These are phyloP conservation scores for Pseudomyrmex dendroicus DNA, from an alignment of 1,140 invertebrate species.

Conservation along the genomic window DNA sequence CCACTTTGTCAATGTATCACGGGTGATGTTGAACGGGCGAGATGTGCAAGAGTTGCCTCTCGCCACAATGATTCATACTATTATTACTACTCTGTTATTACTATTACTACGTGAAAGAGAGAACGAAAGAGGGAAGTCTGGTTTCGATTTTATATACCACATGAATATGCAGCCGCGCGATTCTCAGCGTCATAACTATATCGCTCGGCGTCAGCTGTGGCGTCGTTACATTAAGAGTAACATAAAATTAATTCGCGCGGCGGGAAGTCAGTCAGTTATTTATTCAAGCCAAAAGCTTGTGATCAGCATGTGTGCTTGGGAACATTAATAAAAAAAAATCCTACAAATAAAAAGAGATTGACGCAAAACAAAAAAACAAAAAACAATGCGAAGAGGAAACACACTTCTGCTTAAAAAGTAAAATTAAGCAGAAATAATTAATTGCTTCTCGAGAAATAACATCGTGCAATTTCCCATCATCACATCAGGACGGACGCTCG, in stretches of 20 bases:
- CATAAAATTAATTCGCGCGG: constrained; percentile 52
- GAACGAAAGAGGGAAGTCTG: not conserved
- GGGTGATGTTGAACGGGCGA: constrained; percentile 25
- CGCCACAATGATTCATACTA: constrained; percentile 21
- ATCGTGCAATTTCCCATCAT: too few species aligned
- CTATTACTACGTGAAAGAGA: not conserved
- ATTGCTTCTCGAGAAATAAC: not conserved
- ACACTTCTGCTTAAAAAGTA: not conserved
- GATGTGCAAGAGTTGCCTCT: not conserved
- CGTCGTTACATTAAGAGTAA: constrained; percentile 43
- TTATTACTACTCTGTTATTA: too few species aligned
- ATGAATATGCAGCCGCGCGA: constrained; percentile 48
- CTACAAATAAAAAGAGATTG: not conserved
- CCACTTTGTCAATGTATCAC: constrained; percentile 69
- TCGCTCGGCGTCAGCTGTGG: constrained; percentile 8
- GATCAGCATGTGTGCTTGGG: not conserved
- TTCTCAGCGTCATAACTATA: constrained; percentile 37
- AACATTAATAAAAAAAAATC: not conserved
- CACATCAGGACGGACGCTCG: too few species aligned
- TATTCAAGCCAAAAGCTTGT: not conserved
- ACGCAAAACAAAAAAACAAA: not conserved
- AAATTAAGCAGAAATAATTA: not conserved
- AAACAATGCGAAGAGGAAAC: not conserved
- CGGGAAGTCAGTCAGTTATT: constrained; percentile 16
- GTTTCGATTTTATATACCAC: constrained; percentile 41